Percentiles rank a stretch among this genome's conserved stretches.
These are phyloP conservation scores for Rafetus swinhoei DNA, from an alignment of 2,113 vertebrate species.

Conservation along the genomic window DNA sequence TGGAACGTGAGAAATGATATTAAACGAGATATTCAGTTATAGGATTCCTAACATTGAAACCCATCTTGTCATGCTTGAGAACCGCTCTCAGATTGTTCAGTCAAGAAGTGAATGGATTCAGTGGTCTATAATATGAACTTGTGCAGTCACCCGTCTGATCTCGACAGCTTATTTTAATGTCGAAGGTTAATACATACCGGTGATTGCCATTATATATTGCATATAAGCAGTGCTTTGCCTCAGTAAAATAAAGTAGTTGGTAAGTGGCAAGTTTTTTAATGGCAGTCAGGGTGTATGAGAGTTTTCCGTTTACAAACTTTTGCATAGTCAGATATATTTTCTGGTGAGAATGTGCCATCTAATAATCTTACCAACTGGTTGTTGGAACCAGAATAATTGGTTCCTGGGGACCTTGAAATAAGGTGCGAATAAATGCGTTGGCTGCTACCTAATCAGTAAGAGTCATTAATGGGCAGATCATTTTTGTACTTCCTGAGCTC, in stretches of 20 bases:
- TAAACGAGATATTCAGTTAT: neutral
- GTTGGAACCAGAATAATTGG: neutral
- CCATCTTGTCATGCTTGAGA: neutral
- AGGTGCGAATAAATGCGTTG: neutral
- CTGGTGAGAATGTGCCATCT: neutral
- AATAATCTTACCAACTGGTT: accelerated
- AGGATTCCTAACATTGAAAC: constrained; percentile 21
- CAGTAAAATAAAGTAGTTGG: neutral
- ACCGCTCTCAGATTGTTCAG: neutral
- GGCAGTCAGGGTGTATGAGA: accelerated
- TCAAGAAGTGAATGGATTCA: neutral
- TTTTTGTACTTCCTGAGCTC: neutral
- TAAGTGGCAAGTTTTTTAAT: neutral
- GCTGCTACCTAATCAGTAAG: neutral
- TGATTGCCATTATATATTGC: neutral
- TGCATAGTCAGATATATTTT: neutral
- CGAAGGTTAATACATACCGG: neutral
- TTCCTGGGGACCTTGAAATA: neutral
- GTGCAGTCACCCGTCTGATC: neutral
- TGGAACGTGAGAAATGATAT: constrained; percentile 38
- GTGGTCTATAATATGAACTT: neutral
- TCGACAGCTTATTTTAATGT: neutral
- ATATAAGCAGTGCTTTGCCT: neutral
- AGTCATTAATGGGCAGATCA: neutral
- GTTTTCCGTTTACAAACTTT: neutral